A percentile compares a stretch with the other conserved stretches of the same genome.
phyloP scores from a whole-genome alignment of 2,888 invertebrate species.

The Choreutis nemorana region DNA sequence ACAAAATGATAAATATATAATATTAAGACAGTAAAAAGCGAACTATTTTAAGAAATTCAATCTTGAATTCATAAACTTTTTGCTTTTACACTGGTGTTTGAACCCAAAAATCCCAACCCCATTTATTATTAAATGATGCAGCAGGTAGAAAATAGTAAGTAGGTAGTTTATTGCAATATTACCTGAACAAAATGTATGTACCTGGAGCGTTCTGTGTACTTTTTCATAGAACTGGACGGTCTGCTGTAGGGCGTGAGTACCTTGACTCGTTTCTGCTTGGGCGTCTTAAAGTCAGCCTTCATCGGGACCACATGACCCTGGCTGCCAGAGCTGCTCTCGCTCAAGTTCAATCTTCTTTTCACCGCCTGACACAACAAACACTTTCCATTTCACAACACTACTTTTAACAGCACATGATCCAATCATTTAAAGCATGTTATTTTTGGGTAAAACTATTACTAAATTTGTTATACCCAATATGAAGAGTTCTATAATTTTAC shows the following conservation, averaged over 20 bases:
- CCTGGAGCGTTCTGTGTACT: constrained; percentile 64
- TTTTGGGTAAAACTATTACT: too few species aligned
- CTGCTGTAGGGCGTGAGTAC: constrained; percentile 57
- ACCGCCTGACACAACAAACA: constrained; percentile 66
- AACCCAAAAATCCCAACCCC: too few species aligned
- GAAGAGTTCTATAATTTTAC: too few species aligned
- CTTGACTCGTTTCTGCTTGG: constrained; percentile 65
- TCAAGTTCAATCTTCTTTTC: constrained; percentile 83
- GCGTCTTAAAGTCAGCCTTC: constrained; percentile 72
- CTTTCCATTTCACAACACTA: constrained; percentile 1
- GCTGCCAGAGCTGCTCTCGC: constrained; percentile 68
- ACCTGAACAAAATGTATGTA: constrained; percentile 31
- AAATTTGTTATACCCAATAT: too few species aligned
- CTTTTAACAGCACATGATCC: too few species aligned
- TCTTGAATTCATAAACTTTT: too few species aligned
- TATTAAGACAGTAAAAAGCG: too few species aligned
- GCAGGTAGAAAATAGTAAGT: constrained; percentile 9
- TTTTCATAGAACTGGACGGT: constrained; percentile 64
- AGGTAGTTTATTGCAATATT: constrained; percentile 28
- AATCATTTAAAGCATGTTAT: too few species aligned
- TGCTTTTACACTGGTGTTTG: too few species aligned
- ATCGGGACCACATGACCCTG: constrained; percentile 67
- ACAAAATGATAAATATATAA: too few species aligned
- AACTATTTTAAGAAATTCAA: too few species aligned
- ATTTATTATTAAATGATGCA: too few species aligned